Conservation (phyloP, 2,113 vertebrate species). For the Alosa alosa region DNA sequence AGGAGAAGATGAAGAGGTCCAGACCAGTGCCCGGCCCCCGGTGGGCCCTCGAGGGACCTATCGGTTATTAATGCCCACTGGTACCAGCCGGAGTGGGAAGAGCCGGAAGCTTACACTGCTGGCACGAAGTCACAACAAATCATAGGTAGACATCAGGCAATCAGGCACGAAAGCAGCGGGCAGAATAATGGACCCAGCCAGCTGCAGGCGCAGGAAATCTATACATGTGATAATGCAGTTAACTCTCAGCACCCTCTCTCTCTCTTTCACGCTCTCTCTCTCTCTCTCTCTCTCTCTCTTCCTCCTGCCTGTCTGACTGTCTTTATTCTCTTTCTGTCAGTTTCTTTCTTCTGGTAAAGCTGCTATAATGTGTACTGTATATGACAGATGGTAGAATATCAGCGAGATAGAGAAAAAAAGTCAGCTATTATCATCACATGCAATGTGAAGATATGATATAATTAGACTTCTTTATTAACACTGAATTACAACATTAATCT, state of each 20-base stretch:
- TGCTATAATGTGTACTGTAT: too few species aligned
- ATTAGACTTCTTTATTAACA: too few species aligned
- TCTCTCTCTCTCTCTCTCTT: too few species aligned
- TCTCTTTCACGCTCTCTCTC: background rate
- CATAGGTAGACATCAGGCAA: slow-evolving; percentile 19
- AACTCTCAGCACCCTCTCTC: background rate
- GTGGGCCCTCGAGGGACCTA: background rate
- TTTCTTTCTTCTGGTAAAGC: background rate
- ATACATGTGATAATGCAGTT: background rate
- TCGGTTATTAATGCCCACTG: slow-evolving; percentile 34
- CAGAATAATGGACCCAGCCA: background rate
- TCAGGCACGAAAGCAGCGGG: background rate
- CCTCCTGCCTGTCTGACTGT: background rate
- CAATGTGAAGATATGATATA: too few species aligned
- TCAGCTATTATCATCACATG: too few species aligned
- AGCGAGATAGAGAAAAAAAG: too few species aligned
- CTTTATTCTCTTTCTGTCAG: background rate
- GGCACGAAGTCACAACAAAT: background rate
- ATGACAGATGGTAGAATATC: too few species aligned
- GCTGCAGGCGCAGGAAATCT: background rate
- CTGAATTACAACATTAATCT: too few species aligned
- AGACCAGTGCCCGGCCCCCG: background rate
- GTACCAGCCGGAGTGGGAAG: background rate
- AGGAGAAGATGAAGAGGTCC: background rate
- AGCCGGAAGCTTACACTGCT: background rate